These are phyloP conservation scores for Heterodera carotae DNA, from an alignment of 1,140 invertebrate genomes.

Conservation along the genomic window DNA sequence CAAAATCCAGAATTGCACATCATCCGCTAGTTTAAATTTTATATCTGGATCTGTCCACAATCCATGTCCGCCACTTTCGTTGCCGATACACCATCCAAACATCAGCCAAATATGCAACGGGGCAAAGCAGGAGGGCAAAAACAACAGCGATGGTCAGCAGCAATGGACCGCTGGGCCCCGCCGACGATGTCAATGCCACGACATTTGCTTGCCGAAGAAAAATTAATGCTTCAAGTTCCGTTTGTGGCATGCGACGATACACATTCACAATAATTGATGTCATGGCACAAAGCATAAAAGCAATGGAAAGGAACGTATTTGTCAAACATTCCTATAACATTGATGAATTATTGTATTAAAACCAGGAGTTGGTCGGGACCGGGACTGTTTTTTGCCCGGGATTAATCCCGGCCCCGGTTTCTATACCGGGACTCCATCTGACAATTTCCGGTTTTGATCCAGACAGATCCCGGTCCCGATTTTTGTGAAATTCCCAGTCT, in stretches of 20 bases:
- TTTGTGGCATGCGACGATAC: background rate
- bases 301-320: background rate
- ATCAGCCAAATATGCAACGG: background rate
- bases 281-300: background rate
- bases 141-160: background rate
- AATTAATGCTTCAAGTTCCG: background rate
- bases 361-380: too few relatives aligned
- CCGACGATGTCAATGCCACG: background rate
- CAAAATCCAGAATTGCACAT: too few relatives aligned
- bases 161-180: too few relatives aligned
- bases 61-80: background rate
- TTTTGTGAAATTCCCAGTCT: too few relatives aligned
- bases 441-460: too few relatives aligned
- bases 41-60: background rate
- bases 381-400: too few relatives aligned
- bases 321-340: background rate
- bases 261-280: background rate
- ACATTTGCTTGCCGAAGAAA: background rate
- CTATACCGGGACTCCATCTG: too few relatives aligned
- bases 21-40: background rate
- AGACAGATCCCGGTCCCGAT: too few relatives aligned
- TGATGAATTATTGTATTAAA: background rate
- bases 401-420: too few relatives aligned
- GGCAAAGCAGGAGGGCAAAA: background rate
- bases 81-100: background rate